A percentile compares a stretch with the other conserved stretches of the same genome.
phyloP scores from a whole-genome alignment of 2,888 invertebrate species.

The Luperina nickerlii region DNA sequence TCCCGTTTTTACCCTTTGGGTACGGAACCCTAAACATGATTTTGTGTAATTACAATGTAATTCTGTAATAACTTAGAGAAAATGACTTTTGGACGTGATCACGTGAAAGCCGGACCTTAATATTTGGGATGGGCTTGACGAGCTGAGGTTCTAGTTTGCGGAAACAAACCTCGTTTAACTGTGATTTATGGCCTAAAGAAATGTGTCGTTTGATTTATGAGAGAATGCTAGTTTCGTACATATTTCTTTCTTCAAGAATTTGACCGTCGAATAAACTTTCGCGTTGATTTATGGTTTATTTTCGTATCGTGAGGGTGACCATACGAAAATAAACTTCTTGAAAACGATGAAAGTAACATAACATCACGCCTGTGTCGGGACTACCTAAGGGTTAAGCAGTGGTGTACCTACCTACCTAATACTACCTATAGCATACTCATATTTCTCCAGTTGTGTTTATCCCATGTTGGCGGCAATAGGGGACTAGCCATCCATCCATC shows the following conservation, averaged over 20 bases:
- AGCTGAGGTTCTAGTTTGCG: background rate
- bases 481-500: too few species aligned
- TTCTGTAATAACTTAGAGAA: constrained; percentile 15
- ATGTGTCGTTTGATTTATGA: constrained; percentile 42
- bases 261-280: constrained; percentile 31
- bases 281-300: constrained; percentile 37
- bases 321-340: background rate
- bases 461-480: too few species aligned
- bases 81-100: background rate
- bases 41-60: background rate
- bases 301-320: background rate
- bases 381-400: background rate
- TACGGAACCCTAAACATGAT: background rate
- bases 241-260: constrained; percentile 28
- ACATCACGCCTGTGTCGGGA: background rate
- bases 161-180: constrained; percentile 16
- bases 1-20: too few species aligned
- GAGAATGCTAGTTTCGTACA: constrained; percentile 12
- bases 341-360: background rate
- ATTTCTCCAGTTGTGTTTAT: too few species aligned
- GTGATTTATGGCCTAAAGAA: constrained; percentile 45
- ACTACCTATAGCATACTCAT: background rate
- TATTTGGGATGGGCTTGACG: constrained; percentile 26
- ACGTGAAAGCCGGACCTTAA: constrained; percentile 34
- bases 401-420: too few species aligned